Base-by-base conservation (phyloP, 2,888 invertebrate genomes). In the Sicus ferrugineus region DNA sequence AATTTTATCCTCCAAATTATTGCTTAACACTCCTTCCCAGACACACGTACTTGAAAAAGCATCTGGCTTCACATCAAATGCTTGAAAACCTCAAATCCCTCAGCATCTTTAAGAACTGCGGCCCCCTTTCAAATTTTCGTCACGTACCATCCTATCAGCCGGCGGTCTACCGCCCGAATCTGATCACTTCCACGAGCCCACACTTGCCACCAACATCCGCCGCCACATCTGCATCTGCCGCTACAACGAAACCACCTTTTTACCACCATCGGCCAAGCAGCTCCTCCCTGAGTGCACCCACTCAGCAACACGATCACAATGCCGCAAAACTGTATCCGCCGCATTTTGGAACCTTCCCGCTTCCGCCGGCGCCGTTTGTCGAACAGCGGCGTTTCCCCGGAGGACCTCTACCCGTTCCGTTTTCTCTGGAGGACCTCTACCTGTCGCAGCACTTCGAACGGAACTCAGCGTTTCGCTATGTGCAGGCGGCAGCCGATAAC, bases 1-100 rank as follows among this genome's bases (percentile, higher is more conserved):
- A 26, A 6, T 38, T 31, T 46, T 52, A 46, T 31, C 19, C 16
- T 28, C 34, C 28, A 14, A 19, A 30, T 23, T 52, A 9, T 4
- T 21, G 61, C 28, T 52, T 48, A 34, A 16, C 26, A 62, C 42
- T 26, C 34, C 28, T 30, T 26, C 7, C 5, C 61, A 85, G 85
- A 59, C 83, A 84, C 69, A 84, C 85, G 19, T 90, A 89, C 74
- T 77, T 90, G 2, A 88, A 87, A 77, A 90, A 90, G 75, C 85
- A 85, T 70, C 78, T 83, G 62, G 78, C 79, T 16, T 85, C 84
- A 2, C 85, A 85, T 75, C 83, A 85, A 72, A 81, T 84, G 79
- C 66, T 84, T 50, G 81, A 85, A 31, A 83, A 81, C 72, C 77
- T 85, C 0, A 82, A 83, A 70, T 76, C 75, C 1, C 71, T 81